Evolutionary conservation across 2,888 invertebrate species (phyloP), one percentile per base, ranked within the genome.

Genomic region (Conops quadrifasciatus): DNA sequence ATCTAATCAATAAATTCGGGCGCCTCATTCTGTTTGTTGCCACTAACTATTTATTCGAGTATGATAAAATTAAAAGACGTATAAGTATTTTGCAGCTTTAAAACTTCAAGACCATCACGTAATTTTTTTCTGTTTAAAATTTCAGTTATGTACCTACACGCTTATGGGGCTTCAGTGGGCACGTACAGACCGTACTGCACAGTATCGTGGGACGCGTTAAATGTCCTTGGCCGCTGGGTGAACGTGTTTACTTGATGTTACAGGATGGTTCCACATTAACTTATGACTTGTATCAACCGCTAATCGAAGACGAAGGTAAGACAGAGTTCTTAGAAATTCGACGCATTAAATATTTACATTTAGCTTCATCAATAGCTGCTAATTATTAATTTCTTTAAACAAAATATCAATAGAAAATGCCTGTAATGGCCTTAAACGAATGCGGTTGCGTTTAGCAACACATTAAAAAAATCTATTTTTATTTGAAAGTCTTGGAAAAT

Each of bases 101-200:
- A 59, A 4, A 5, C n/a, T n/a, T 28, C 9, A 59, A 24, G 26
- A 30, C 7, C 13, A 16, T 59, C 59, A 59, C 24, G 28, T n/a
- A 59, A 16, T 28, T 24, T 45, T 19, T 56, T 30, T 21, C 19
- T 53, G 47, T 19, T 70, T 49, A 72, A 26, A 13, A 21, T 89
- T 90, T 58, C 87, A 96, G 96, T 71, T 96, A 96, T 86, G 88
- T 92, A 78, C 96, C 96, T 65, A 94, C 96, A 65, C 88, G 94
- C 77, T 85, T 97, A 77, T 97, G 97, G 97, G 97, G 97, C 71
- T 95, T 95, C 86, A 96, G 95, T 85, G 97, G 97, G 15, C 97
- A 97, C 85, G 91, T 97, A 24, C 97, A 97, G 86, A 97, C 97
- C 1, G 93, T 96, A 72, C 87, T 96, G 67, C 97, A 97, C 87